phyloP scores from a whole-genome alignment of 2,888 invertebrate species.

The Hemicrepidius hirtus region DNA sequence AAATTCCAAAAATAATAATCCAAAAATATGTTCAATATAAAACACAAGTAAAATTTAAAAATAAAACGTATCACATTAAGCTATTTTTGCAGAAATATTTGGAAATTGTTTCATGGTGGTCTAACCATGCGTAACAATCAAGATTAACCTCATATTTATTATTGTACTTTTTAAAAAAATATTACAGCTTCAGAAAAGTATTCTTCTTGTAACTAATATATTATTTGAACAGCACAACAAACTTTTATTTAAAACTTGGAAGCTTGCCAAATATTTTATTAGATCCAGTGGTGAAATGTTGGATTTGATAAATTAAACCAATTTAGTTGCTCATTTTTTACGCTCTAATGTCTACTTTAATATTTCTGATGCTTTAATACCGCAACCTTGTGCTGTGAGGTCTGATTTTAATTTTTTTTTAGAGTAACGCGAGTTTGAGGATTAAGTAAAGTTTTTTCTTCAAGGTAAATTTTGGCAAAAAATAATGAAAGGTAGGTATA shows the following conservation, averaged over 20 bases:
- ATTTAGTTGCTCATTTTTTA: conserved; percentile 36
- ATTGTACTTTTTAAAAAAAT: background rate
- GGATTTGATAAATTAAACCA: conserved; percentile 37
- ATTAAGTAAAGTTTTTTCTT: too few species aligned
- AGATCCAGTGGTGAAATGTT: conserved; percentile 23
- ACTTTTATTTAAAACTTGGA: conserved; percentile 34
- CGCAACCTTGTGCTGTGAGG: too few species aligned
- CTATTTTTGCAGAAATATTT: background rate
- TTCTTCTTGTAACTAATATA: conserved; percentile 7
- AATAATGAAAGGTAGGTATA: too few species aligned
- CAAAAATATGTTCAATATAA: background rate
- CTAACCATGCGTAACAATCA: background rate
- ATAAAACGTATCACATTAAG: background rate
- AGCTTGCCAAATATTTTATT: conserved; percentile 33
- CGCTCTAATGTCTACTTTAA: background rate
- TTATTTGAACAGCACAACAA: conserved; percentile 27
- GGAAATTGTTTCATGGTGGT: background rate
- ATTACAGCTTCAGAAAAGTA: background rate
- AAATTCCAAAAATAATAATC: background rate
- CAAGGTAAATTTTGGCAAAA: too few species aligned
- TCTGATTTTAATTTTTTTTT: too few species aligned
- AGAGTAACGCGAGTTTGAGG: too few species aligned
- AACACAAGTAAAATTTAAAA: background rate
- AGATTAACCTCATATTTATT: conserved; percentile 1
- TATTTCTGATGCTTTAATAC: too few species aligned